These are phyloP conservation scores for Acleris literana DNA, from an alignment of 2,888 invertebrate species.

Conservation along the genomic window DNA sequence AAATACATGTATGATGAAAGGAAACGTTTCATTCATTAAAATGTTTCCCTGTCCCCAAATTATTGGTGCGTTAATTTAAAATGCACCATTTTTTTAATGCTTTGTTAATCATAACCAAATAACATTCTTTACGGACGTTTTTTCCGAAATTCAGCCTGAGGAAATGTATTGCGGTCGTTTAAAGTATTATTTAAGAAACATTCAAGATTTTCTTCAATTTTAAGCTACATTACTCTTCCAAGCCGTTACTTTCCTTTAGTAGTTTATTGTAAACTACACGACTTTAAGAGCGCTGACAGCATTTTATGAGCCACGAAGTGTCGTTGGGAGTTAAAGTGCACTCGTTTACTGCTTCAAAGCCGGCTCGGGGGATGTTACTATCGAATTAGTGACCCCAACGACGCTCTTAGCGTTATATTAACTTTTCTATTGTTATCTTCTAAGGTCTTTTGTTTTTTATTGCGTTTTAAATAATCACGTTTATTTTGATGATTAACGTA, in stretches of 20 bases:
- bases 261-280: conserved; percentile 18
- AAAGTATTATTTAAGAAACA: no score
- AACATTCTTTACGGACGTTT: no score
- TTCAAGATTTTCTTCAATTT: neutral
- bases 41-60: no score
- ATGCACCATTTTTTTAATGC: no score
- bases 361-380: conserved; percentile 10
- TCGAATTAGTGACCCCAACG: conserved; percentile 19
- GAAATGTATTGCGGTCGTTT: no score
- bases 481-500: neutral
- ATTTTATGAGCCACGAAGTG: conserved; percentile 21
- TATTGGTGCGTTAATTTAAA: no score
- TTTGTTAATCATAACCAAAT: no score
- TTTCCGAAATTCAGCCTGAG: no score
- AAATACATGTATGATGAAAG: no score
- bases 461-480: neutral
- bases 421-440: conserved; percentile 19
- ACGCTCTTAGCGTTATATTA: conserved; percentile 17
- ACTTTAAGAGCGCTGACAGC: conserved; percentile 17
- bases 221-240: neutral
- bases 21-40: no score
- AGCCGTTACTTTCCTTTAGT: conserved; percentile 5
- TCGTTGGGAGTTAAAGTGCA: conserved; percentile 5
- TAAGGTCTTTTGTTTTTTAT: neutral
- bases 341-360: conserved; percentile 10